Evolutionary conservation across 37 sponge, comb jelly and placozoan species (phyloP), one percentile per base, ranked within the genome.

Genomic region (Geodia barretti): DNA sequence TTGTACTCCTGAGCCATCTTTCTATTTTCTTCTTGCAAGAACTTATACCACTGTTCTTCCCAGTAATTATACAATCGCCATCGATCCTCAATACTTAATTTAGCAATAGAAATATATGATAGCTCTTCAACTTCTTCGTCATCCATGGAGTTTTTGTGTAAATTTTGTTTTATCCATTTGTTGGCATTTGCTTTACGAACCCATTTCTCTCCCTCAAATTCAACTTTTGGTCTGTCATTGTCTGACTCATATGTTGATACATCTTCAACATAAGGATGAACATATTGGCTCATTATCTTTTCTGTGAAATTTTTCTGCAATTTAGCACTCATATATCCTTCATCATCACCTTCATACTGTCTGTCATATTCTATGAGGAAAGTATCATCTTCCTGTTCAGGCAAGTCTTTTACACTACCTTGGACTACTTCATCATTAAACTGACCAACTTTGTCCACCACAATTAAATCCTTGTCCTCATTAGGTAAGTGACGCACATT

Each of bases 31-130:
- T 72, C 62, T 0, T 60, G 17, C 30, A 81, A 31, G 3, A 34
- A 31, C 24, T 68, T 40, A 17, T 60, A 64, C 24, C 71, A 75
- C n/a, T 59, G 39, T 4, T 41, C n/a, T 32, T 80, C 28, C 96
- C 96, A 96, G 61, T 86, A 84, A 23, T 80, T 62, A 70, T 92
- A 96, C 34, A 96, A 72, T 32, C 58, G 35, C 84, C 85, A 83
- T 7, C 88, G 70, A 35, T 90, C 62, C 4, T 66, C 54, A 47
- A 17, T 47, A 7, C 14, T 14, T 47, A 47, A n/a, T n/a, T n/a
- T n/a, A 47, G 54, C 7, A 47, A 47, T 14, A 14, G 54, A 47
- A 7, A 47, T 47, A 7, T 47, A 17, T 14, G 14, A 47, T 47
- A n/a, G n/a, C 14, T 47, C 11, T 14, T 47, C 11, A 14, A 47